phyloP scores from a whole-genome alignment of 2,113 vertebrate genomes.

The Bufo gargarizans region DNA sequence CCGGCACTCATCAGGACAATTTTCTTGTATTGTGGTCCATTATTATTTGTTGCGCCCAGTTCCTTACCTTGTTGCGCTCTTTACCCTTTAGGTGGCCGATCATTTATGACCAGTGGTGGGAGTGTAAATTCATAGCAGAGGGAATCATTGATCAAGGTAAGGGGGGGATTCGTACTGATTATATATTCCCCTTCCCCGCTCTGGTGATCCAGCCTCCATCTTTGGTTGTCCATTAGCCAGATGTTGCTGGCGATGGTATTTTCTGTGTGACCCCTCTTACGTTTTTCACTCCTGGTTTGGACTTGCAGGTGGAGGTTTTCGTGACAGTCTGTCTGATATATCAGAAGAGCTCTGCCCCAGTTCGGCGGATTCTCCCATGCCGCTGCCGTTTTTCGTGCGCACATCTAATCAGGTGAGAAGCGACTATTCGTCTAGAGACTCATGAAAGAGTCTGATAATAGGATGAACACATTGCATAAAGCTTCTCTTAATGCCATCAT shows the following conservation, averaged over 20 bases:
- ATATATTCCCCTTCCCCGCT: too few species aligned
- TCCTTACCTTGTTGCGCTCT: background rate
- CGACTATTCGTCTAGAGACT: background rate
- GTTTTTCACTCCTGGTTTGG: background rate
- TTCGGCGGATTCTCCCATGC: conserved; percentile 89
- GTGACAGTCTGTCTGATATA: conserved; percentile 96
- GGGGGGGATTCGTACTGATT: background rate
- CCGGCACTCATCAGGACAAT: too few species aligned
- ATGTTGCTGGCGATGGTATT: too few species aligned
- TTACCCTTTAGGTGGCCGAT: conserved; percentile 84
- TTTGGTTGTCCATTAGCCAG: too few species aligned
- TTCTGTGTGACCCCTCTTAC: too few species aligned
- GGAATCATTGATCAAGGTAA: conserved; percentile 97
- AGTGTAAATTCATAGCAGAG: conserved; percentile 97
- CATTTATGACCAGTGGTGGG: conserved; percentile 98
- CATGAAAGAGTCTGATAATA: too few species aligned
- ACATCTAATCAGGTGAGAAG: conserved; percentile 90
- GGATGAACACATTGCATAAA: too few species aligned
- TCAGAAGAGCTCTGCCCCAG: conserved; percentile 97
- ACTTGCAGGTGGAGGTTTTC: conserved; percentile 87
- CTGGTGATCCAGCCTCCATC: too few species aligned
- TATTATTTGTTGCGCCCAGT: too few species aligned
- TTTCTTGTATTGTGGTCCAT: too few species aligned
- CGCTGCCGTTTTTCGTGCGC: conserved; percentile 91
- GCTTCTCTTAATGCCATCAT: too few species aligned